Evolutionary conservation across 2,113 vertebrate species (phyloP).

Genomic region (Hydropotes inermis): DNA sequence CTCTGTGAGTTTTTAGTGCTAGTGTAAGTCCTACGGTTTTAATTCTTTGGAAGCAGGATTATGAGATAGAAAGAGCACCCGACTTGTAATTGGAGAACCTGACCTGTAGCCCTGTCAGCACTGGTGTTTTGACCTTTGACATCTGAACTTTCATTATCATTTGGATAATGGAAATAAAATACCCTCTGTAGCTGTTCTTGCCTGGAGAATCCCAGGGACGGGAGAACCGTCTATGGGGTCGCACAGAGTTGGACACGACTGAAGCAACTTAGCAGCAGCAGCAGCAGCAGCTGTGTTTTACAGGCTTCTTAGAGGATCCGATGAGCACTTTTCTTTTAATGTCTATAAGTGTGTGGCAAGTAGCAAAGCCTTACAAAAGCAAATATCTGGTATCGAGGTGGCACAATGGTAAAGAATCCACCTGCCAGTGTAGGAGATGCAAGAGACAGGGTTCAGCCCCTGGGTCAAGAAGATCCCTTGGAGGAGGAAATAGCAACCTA

Average conservation of each 20-base stretch:
- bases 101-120: neutral
- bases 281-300: neutral
- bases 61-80: neutral
- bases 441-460: neutral
- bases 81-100: neutral
- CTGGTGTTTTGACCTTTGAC: neutral
- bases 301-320: neutral
- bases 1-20: neutral
- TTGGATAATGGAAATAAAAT: constrained; percentile 19
- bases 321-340: neutral
- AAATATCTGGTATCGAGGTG: neutral
- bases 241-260: no score
- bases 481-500: neutral
- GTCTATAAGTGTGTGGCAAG: neutral
- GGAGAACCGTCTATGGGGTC: no score
- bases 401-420: neutral
- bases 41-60: neutral
- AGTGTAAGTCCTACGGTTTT: neutral
- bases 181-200: neutral
- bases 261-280: neutral
- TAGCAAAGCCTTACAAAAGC: neutral
- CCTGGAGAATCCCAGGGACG: no score
- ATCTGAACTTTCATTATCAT: constrained; percentile 16
- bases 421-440: neutral
- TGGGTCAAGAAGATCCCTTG: neutral